phyloP scores from a whole-genome alignment of 2,797 vertebrate genomes.

The Acipenser transmontanus region DNA sequence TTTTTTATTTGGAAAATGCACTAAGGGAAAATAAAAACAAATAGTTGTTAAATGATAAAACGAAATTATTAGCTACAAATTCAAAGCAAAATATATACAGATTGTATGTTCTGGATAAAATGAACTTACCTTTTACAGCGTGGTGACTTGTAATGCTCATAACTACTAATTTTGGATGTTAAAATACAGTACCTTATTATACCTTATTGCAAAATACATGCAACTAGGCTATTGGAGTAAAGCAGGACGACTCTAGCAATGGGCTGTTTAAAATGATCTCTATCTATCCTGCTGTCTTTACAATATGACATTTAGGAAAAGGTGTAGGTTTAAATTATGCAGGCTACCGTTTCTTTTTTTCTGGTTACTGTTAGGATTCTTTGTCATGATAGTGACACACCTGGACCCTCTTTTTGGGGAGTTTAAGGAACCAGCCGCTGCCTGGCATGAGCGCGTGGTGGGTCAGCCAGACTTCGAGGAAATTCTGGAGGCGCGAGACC shows the following conservation, averaged over 20 bases:
- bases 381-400: conserved; percentile 53
- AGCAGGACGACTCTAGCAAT: neutral
- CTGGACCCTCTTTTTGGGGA: conserved; percentile 49
- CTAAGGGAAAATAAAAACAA: too few species aligned
- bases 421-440: conserved; percentile 11
- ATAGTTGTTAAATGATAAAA: too few species aligned
- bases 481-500: conserved; percentile 62
- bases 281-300: neutral
- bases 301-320: conserved; percentile 63
- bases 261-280: neutral
- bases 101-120: too few species aligned
- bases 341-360: conserved; percentile 59
- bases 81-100: too few species aligned
- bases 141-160: neutral
- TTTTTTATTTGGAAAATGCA: too few species aligned
- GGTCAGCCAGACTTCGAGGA: conserved; percentile 54
- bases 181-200: neutral
- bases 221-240: too few species aligned
- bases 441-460: conserved; percentile 23
- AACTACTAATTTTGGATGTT: neutral
- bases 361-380: conserved; percentile 56
- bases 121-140: neutral
- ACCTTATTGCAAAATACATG: neutral
- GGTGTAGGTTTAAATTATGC: conserved; percentile 45
- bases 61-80: too few species aligned